Evolutionary conservation across 1,140 invertebrate species (phyloP), one percentile per base, ranked within the genome.

Genomic region (Bombus ignitus): DNA sequence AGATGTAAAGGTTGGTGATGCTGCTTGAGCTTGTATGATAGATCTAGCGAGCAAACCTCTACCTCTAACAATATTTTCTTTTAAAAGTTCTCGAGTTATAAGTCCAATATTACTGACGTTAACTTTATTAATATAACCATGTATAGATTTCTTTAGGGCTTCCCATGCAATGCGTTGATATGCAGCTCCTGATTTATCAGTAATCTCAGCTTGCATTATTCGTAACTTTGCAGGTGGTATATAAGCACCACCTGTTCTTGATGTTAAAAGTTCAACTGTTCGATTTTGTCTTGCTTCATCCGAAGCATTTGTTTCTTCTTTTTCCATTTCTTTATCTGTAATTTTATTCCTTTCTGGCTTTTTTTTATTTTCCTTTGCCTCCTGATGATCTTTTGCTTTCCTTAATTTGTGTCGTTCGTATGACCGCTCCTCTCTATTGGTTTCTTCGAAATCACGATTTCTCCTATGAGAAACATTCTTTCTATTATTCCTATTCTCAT

Each of bases 91-190:
- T 83, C 98, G 96, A 0, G 99, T 98, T 85, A 99, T 99, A 44
- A 98, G 97, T 0, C 97, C 97, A 86, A 99, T 98, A 93, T 99
- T 99, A 2, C 98, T 98, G 0, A 98, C 98, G 92, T 99, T 99
- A 0, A 99, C 97, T 96, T 99, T 99, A 95, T 99, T 99, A 73
- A 99, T 99, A 85, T 98, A 97, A 93, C 99, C 99, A 93, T 99
- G 99, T 86, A 99, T 99, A n/a, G 98, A 99, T 94, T 99, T 99
- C 93, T 99, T 99, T 28, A 99, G 94, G 0, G 98, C 98, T 96
- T 99, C 99, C 99, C 99, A 99, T 4, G 99, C 47, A 53, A 53
- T 53, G 6, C 47, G 47, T 22, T 53, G 47, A 53, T 53, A 53
- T 22, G 47, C 98, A 25, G 97, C 96, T 89, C 98, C 98, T 2